Percentiles rank a stretch among this genome's conserved stretches.
phyloP scores from a whole-genome alignment of 2,797 vertebrate genomes.

The Bradypus variegatus region DNA sequence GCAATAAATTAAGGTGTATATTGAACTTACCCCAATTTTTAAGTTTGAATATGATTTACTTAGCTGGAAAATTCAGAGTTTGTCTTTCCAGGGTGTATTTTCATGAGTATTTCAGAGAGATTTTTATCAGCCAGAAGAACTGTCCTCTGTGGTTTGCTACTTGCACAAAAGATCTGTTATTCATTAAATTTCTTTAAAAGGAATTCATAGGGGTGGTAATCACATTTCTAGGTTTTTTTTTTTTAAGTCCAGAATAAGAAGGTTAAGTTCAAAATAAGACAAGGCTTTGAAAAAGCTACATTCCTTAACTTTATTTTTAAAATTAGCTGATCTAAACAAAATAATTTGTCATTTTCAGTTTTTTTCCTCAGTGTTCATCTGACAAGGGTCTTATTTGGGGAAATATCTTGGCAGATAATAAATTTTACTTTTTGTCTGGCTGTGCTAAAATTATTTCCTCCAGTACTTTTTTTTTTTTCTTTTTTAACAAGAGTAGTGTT shows the following conservation, averaged over 20 bases:
- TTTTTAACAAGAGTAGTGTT: conserved; percentile 22
- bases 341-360: conserved; percentile 45
- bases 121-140: conserved; percentile 73
- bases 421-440: conserved; percentile 42
- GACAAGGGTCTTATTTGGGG: conserved; percentile 54
- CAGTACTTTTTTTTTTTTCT: conserved; percentile 10
- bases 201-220: conserved; percentile 75
- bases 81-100: conserved; percentile 56
- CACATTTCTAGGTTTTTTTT: conserved; percentile 60
- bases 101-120: conserved; percentile 64
- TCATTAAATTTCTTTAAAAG: conserved; percentile 74
- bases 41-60: conserved; percentile 56
- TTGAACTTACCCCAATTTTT: conserved; percentile 49
- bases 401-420: conserved; percentile 55
- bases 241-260: conserved; percentile 61
- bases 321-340: conserved; percentile 53
- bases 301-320: conserved; percentile 51
- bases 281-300: conserved; percentile 51
- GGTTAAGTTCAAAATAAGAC: conserved; percentile 57
- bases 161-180: conserved; percentile 73
- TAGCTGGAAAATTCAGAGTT: conserved; percentile 64
- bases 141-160: conserved; percentile 73
- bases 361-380: conserved; percentile 49
- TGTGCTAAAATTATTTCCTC: conserved; percentile 45
- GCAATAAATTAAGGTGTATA: conserved; percentile 34